A percentile compares a stretch with the other conserved stretches of the same genome.
Conservation (phyloP, 2,797 vertebrate species). For the Orientallactaga sibirica region DNA sequence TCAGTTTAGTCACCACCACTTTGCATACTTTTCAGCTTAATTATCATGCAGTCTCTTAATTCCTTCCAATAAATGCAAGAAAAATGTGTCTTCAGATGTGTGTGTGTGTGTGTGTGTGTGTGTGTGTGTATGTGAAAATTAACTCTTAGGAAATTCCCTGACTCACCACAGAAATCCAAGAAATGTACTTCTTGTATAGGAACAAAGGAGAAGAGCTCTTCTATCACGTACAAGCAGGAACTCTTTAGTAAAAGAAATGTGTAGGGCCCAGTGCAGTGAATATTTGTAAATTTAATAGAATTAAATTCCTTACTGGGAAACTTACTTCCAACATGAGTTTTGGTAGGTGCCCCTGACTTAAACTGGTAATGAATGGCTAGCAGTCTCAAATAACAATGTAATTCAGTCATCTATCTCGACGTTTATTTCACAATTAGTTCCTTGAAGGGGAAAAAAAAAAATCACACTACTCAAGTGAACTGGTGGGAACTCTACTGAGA, state of each 20-base stretch:
- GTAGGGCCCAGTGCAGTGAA: not conserved
- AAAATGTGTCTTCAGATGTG: not conserved
- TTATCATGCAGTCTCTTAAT: conserved; percentile 51
- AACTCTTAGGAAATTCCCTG: conserved; percentile 11
- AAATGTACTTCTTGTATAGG: conserved; percentile 2
- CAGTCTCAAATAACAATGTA: not conserved
- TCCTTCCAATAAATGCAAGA: conserved; percentile 63
- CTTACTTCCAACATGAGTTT: not conserved
- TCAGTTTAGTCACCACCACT: not conserved
- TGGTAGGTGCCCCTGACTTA: not conserved
- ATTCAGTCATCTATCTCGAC: not conserved
- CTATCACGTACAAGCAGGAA: not conserved
- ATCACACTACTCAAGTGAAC: not conserved
- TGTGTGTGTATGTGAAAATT: conserved; percentile 8
- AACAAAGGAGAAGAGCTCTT: not conserved
- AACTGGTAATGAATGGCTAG: not conserved
- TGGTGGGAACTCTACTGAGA: not conserved
- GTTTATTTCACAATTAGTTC: not conserved
- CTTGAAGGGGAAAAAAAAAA: not conserved
- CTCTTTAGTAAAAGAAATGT: not conserved
- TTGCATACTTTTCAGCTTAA: conserved; percentile 59
- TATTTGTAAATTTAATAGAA: conserved; percentile 45
- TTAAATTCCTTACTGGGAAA: conserved; percentile 51
- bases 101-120: not conserved
- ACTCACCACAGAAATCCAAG: conserved; percentile 60